phyloP scores from a whole-genome alignment of 2,113 vertebrate species.

The Lipophrys pholis region DNA sequence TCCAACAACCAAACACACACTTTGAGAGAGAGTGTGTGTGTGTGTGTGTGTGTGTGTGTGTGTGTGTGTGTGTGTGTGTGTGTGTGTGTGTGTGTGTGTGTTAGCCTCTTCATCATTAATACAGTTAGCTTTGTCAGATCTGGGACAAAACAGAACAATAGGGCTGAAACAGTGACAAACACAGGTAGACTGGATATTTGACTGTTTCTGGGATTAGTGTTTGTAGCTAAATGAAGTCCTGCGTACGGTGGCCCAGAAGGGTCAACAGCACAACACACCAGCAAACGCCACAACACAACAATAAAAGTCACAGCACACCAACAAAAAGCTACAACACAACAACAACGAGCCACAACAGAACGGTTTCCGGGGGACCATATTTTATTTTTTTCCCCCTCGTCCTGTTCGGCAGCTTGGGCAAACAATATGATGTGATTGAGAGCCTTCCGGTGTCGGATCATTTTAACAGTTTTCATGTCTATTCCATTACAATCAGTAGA shows the following conservation, averaged over 20 bases:
- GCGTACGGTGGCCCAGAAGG: no score
- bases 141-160: conserved; percentile 74
- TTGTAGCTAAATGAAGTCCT: neutral
- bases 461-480: no score
- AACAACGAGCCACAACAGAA: no score
- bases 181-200: conserved; percentile 26
- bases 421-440: no score
- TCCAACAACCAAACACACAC: conserved; percentile 48
- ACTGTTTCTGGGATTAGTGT: conserved; percentile 3
- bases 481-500: no score
- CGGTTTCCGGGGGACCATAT: conserved; percentile 8
- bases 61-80: conserved; percentile 1
- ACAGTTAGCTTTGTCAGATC: conserved; percentile 66
- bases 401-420: no score
- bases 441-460: no score
- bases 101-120: conserved; percentile 65
- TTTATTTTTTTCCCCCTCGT: no score
- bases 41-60: conserved; percentile 26
- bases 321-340: no score
- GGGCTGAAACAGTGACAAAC: conserved; percentile 39
- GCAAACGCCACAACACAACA: no score
- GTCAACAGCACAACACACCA: no score
- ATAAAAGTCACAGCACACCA: no score
- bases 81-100: conserved; percentile 17
- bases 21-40: conserved; percentile 16